phyloP scores from a whole-genome alignment of 2,113 vertebrate species.

The Amblyopsis rosae region DNA sequence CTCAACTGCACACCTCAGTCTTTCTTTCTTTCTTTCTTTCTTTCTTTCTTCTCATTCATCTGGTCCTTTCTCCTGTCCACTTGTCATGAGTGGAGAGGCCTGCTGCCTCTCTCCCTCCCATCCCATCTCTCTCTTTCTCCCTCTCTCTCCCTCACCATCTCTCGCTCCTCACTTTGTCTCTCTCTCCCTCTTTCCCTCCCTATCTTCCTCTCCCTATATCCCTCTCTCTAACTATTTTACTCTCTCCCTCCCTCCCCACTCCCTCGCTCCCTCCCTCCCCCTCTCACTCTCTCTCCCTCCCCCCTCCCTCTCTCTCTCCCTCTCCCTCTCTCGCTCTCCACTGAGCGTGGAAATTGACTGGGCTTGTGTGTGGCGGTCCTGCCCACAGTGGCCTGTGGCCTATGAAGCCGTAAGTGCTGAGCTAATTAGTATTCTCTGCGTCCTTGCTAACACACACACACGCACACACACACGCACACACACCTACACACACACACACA shows the following conservation, averaged over 20 bases:
- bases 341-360: constrained; percentile 72
- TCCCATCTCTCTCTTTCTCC: constrained; percentile 26
- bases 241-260: not conserved
- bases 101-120: constrained; percentile 54
- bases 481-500: not conserved
- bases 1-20: not conserved
- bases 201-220: not conserved
- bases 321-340: constrained; percentile 64
- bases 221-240: not conserved
- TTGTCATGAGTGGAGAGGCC: constrained; percentile 57
- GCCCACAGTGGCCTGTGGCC: constrained; percentile 64
- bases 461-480: constrained; percentile 19
- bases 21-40: constrained; percentile 1
- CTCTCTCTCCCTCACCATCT: not conserved
- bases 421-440: constrained; percentile 68
- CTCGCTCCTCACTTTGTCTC: not conserved
- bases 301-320: constrained; percentile 21
- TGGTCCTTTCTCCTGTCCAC: constrained; percentile 16
- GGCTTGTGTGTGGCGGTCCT: constrained; percentile 72
- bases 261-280: not conserved
- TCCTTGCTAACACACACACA: constrained; percentile 10
- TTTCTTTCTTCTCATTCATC: too few species aligned
- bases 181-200: not conserved
- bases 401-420: constrained; percentile 71
- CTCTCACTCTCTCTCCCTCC: not conserved